Base-by-base conservation (phyloP, 2,113 vertebrate species). In the Ciconia maguari region DNA sequence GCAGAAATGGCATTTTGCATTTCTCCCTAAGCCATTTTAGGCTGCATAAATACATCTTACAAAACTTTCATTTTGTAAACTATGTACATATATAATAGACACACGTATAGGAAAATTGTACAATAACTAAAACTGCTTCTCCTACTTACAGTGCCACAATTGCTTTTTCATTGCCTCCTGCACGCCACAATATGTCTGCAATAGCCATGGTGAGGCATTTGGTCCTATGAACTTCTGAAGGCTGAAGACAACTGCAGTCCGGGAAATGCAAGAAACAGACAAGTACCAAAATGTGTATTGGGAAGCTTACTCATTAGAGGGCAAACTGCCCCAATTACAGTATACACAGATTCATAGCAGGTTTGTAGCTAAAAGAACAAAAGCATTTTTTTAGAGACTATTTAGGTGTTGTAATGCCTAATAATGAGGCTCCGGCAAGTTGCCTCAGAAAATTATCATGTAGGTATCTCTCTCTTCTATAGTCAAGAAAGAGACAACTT, bases 181-280 rank as follows among this genome's bases (percentile, higher is more conserved):
- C 99, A 62, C 99, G 98, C 99, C 99, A 99, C 60, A 99, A 66
- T 49, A 99, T 98, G 91, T 98, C 98, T 34, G 98, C 98, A 2
- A 98, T 77, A 49, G 99, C 99, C 94, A 96, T 61, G 75, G 97
- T 87, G 6, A 99, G 98, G 97, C 98, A 98, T 71, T 76, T 97
- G 79, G 98, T 98, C 96, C 99, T 98, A 70, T 95, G 95, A 12
- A 84, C 49, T 5, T 97, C 96, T 6, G 98, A 98, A 24, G 98
- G 98, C 74, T 98, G 97, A 66, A 98, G 97, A 49, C 80, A 92
- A 14, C 98, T 98, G 90, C 26, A 60, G 75, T 2, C 13, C 88
- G 51, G 30, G 32, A 76, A 78, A 91, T 0, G 54, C 20, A 78
- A 94, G 11, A 66, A 65, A 90, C 51, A 95, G 34, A 54, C 13